phyloP scores from a whole-genome alignment of 1,140 invertebrate species.

The Drosophila bipectinata region DNA sequence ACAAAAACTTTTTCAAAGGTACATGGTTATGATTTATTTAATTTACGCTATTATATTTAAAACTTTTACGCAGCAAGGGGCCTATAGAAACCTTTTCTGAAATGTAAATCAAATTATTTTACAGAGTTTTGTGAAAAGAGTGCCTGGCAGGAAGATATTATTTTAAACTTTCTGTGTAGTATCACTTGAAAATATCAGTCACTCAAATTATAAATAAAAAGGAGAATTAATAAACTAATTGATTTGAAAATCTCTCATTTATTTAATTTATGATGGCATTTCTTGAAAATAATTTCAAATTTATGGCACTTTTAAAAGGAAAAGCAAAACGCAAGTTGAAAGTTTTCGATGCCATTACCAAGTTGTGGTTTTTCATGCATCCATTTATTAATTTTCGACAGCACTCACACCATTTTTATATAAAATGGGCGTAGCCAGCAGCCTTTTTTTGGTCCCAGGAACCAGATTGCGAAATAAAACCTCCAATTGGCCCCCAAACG shows the following conservation, averaged over 20 bases:
- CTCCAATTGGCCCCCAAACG: constrained; percentile 9
- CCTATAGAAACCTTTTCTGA: not conserved
- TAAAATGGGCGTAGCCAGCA: constrained; percentile 51
- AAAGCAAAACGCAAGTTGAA: constrained; percentile 22
- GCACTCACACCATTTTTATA: constrained; percentile 40
- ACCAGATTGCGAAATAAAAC: constrained; percentile 27
- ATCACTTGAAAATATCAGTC: not conserved
- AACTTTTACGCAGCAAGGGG: constrained; percentile 23
- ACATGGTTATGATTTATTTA: constrained; percentile 44
- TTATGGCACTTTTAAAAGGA: constrained; percentile 63
- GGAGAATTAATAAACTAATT: not conserved
- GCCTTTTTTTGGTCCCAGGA: constrained; percentile 20
- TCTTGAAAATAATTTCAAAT: constrained; percentile 30
- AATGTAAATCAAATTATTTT: constrained; percentile 12
- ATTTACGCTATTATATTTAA: constrained; percentile 46
- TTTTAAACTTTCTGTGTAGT: not conserved
- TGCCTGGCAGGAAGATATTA: not conserved
- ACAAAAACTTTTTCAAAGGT: constrained; percentile 31
- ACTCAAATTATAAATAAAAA: not conserved
- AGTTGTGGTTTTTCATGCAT: constrained; percentile 22
- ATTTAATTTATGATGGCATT: constrained; percentile 1
- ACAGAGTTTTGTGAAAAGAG: not conserved
- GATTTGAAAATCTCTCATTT: not conserved
- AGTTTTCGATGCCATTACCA: constrained; percentile 49
- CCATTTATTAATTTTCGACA: constrained; percentile 79